Base-by-base conservation (phyloP, 2,797 vertebrate genomes). In the Falco rusticolus region DNA sequence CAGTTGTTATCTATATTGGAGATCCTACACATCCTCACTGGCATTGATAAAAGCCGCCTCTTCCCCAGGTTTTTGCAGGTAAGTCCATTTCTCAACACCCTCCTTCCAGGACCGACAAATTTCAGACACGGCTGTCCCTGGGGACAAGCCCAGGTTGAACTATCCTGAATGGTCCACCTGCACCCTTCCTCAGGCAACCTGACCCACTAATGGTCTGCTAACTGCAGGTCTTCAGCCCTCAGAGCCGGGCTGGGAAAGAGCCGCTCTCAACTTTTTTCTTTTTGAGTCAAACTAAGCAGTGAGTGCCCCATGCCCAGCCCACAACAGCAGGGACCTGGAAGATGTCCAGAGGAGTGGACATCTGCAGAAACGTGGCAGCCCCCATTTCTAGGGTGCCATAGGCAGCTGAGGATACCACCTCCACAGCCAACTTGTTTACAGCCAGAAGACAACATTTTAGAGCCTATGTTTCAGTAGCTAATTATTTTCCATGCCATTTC, bases 51-150 rank as follows among this genome's bases (percentile, higher is more conserved):
- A 90, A 98, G 97, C 68, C 85, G 65, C 33, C 98, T 99, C 39
- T 93, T 99, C 15, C 99, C 99, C 74, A 98, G 98, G 76, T 98
- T 99, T 93, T 53, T 99, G 89, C 99, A 99, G 97, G 99, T 99
- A 96, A 65, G 97, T 72, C 26, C 0, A 0, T 74, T 80, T 61
- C 37, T 66, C 64, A 50, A 59, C 54, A 66, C 15, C 13, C 10
- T 59, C 5, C 25, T 64, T 71, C 41, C 15, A 15, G 2, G 14
- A 82, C 14, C 1, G 9, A 10, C 21, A 31, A 8, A 14, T 2
- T 18, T 59, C 16, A 76, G 21, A 50, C 51, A 31, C 8, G 24
- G 48, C 15, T 71, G 47, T 4, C 17, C 12, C 18, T 29, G 22
- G 28, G 37, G 16, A 76, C 20, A 78, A 54, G 33, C 8, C 37